Evolutionary conservation across 2,113 vertebrate genomes (phyloP).

Genomic region (Alethe diademata): DNA sequence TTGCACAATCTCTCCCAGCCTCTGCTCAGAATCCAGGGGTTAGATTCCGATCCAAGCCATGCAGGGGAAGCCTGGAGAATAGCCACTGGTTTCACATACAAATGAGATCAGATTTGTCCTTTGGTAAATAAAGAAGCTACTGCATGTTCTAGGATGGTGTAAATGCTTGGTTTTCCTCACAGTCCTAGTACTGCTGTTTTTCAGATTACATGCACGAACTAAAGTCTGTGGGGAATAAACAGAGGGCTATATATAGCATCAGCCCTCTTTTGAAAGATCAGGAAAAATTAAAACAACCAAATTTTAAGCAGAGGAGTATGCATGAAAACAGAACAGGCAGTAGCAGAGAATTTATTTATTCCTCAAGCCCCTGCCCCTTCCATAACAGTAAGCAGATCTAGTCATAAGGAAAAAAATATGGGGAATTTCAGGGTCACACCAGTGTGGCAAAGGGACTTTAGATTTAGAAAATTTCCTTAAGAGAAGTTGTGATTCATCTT

Average conservation of each 20-base stretch:
- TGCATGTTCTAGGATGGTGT: background rate
- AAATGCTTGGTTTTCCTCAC: background rate
- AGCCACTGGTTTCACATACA: background rate
- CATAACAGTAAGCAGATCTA: background rate
- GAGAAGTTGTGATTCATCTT: background rate
- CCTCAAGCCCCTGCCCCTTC: background rate
- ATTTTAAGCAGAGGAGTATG: background rate
- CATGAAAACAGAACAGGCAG: background rate
- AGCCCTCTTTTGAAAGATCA: background rate
- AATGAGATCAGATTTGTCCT: slow-evolving; percentile 24
- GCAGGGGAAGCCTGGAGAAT: background rate
- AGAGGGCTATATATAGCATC: background rate
- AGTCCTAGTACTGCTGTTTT: slow-evolving; percentile 1
- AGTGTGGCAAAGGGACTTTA: background rate
- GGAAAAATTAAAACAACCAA: background rate
- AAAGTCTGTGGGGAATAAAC: slow-evolving; percentile 9
- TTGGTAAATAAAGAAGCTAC: slow-evolving; percentile 12
- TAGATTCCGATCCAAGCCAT: slow-evolving; percentile 23
- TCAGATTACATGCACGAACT: background rate
- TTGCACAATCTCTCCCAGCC: slow-evolving; percentile 14
- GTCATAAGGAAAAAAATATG: background rate
- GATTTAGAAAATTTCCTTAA: background rate
- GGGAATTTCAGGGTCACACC: background rate
- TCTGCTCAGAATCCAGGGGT: background rate
- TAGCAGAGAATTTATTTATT: background rate